Base-by-base conservation (phyloP, 2,888 invertebrate genomes). In the Pomacea canaliculata region DNA sequence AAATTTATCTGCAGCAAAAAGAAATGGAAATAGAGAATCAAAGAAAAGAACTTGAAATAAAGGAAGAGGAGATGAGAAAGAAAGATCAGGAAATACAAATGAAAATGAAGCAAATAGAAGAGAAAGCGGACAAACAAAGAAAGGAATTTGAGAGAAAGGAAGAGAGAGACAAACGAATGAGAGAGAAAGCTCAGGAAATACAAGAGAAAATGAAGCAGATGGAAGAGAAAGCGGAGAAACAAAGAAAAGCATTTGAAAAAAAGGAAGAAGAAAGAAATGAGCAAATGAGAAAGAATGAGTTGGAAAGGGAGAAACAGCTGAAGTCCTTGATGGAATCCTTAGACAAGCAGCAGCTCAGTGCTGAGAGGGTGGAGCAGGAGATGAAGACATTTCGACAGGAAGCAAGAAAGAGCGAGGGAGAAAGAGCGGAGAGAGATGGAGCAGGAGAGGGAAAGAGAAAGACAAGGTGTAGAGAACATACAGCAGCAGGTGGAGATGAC, bases 341-440 rank as follows among this genome's bases (percentile, higher is more conserved):
- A 19, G 46, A 37, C 60, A 73, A 59, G 78, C 83, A 59, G 71
- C 60, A n/a, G 56, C n/a, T n/a, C 7, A 60, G 60, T n/a, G 16
- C 16, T 60, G 60, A 60, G 7, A 3, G n/a, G 60, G 4, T 19
- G 60, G 18, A 60, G 7, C 60, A 60, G 60, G 60, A 18, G n/a
- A 4, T 19, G 60, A 60, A 19, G 60, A n/a, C 23, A 23, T 23
- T 23, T 23, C 23, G 23, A 23, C 23, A 23, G 23, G 23, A 60
- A 60, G n/a, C n/a, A n/a, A n/a, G n/a, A n/a, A 60, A n/a, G 2
- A 60, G 60, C 16, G n/a, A 18, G n/a, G n/a, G 60, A 60, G 60
- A 18, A n/a, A 60, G 60, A 60, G n/a, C 4, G n/a, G 7, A n/a
- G 66, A 65, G 76, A 68, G 16, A 46, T 48, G 37, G 68, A 73